Evolutionary conservation across 1,140 invertebrate genomes (phyloP).

Genomic region (Hyles vespertilio): DNA sequence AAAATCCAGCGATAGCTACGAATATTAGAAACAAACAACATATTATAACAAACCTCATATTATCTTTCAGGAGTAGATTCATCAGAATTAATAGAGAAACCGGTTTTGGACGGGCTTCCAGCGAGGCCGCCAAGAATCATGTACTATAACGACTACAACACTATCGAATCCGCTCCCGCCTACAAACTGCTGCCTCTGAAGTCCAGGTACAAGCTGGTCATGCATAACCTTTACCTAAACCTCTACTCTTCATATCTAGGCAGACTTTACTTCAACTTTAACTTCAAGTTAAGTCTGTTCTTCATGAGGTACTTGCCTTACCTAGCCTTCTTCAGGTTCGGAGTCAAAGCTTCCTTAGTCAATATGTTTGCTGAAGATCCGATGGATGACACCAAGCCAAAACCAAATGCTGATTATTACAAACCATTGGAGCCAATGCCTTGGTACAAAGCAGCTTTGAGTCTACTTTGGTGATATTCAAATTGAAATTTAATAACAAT

Average conservation of each 20-base stretch:
- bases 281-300: conserved; percentile 42
- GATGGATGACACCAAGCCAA: conserved; percentile 37
- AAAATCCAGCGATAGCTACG: no score
- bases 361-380: conserved; percentile 62
- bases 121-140: conserved; percentile 23
- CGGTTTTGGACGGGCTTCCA: conserved; percentile 35
- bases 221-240: conserved; percentile 17
- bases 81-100: conserved; percentile 31
- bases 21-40: no score
- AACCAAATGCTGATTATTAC: conserved; percentile 46
- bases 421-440: conserved; percentile 29
- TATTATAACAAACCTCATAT: no score
- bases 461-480: conserved; percentile 30
- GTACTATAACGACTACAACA: conserved; percentile 43
- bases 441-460: conserved; percentile 36
- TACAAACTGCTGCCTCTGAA: conserved; percentile 39
- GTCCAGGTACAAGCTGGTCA: conserved; percentile 37
- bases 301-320: conserved; percentile 66
- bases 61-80: conserved; percentile 46
- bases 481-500: background rate
- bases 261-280: conserved; percentile 51
- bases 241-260: conserved; percentile 44
- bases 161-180: conserved; percentile 29
- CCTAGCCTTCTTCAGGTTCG: conserved; percentile 58
- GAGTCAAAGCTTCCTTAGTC: conserved; percentile 44